Base-by-base conservation (phyloP, 2,113 vertebrate species). In the Cathartes aura region DNA sequence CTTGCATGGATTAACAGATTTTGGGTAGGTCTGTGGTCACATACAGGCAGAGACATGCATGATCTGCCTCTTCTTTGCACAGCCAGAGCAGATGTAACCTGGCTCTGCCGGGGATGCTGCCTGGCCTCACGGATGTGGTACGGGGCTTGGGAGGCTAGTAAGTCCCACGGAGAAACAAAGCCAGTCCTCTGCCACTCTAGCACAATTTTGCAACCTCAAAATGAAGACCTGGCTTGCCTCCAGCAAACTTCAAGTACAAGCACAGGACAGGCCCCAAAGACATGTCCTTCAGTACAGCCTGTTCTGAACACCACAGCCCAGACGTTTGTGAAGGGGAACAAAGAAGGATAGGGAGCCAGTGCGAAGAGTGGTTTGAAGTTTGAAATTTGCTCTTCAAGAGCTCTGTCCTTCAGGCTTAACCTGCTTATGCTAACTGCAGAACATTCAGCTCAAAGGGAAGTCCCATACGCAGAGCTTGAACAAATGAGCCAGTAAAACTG, bases 251-350 rank as follows among this genome's bases (percentile, higher is more conserved):
- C 62, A 90, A 96, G 90, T 12, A 81, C 60, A 82, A 92, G 66
- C 74, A 96, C 50, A 84, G 87, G 94, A 81, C 15, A 5, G 83
- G 87, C 68, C 88, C 76, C 83, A 92, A 95, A 96, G 72, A 89
- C 72, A 78, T 1, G 13, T 78, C 81, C 85, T 90, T 92, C 88
- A 55, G 95, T 66, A 96, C 95, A 94, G 74, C 8, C 88, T 95
- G 95, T 95, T 93, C 93, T 27, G 71, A 92, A 93, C 71, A 66
- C 47, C 84, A 60, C 55, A 83, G 85, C 5, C 0, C 76, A 94
- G 63, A 59, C 8, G 2, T 40, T 71, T 68, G 72, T 56, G 73
- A 78, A 60, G 34, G n/a, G 23, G n/a, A 90, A 88, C 79, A 90
- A 94, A 91, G 60, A 17, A 66, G 3, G n/a, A 59, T 21, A 71